Conservation (phyloP, 2,113 vertebrate species). For the Rhombomys opimus region DNA sequence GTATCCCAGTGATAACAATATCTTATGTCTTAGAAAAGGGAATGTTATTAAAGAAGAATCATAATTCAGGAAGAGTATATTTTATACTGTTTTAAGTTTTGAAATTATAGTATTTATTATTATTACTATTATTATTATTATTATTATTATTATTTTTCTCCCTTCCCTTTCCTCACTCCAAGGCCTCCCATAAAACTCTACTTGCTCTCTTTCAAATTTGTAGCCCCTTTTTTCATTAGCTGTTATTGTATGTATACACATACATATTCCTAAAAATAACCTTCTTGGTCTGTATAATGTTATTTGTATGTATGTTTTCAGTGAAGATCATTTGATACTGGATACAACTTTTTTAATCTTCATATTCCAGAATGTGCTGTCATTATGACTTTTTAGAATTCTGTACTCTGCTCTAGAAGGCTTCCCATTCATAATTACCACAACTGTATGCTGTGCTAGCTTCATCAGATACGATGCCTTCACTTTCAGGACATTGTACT, state of each 20-base stretch:
- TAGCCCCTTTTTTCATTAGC: neutral
- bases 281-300: neutral
- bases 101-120: neutral
- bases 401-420: neutral
- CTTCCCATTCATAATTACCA: conserved; percentile 12
- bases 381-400: neutral
- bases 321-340: neutral
- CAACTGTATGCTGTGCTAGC: neutral
- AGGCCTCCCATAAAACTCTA: neutral
- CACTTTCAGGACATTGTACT: neutral
- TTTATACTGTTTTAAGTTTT: neutral
- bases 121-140: too few relatives aligned
- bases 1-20: neutral
- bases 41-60: neutral
- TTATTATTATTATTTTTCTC: too few relatives aligned
- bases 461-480: neutral
- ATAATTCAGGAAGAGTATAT: neutral
- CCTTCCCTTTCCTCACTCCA: neutral
- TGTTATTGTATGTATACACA: neutral
- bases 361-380: conserved; percentile 33
- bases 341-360: neutral
- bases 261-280: neutral
- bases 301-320: neutral
- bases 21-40: neutral
- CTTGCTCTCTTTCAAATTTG: neutral